Evolutionary conservation across 1,140 invertebrate genomes (phyloP).

Genomic region (Cyclargus thomasi): DNA sequence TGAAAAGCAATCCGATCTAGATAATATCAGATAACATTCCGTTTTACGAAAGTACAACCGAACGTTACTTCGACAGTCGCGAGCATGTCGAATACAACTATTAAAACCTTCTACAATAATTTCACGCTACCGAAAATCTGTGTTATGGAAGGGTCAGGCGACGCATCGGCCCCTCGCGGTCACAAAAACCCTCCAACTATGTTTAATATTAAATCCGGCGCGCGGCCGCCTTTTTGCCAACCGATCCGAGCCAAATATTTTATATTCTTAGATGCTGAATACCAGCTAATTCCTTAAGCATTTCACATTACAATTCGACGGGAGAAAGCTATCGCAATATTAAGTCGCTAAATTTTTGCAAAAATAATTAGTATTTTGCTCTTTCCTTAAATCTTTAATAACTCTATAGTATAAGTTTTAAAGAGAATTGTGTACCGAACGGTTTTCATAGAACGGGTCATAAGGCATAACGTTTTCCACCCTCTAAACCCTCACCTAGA

Average conservation of each 20-base stretch:
- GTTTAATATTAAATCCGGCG: slow-evolving; percentile 69
- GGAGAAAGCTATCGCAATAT: no score
- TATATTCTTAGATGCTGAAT: slow-evolving; percentile 20
- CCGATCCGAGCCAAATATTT: slow-evolving; percentile 29
- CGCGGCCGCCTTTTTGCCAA: slow-evolving; percentile 59
- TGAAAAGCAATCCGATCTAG: not conserved
- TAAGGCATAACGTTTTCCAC: no score
- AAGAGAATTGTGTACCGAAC: no score
- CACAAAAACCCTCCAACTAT: slow-evolving; percentile 66
- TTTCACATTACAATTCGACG: no score
- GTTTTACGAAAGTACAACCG: not conserved
- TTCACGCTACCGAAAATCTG: slow-evolving; percentile 48
- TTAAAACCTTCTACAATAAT: slow-evolving; percentile 40
- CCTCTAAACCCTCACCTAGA: no score
- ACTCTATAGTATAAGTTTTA: no score
- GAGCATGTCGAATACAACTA: slow-evolving; percentile 36
- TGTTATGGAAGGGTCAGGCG: slow-evolving; percentile 66
- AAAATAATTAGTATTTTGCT: no score
- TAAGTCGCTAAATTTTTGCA: no score
- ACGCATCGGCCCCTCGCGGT: slow-evolving; percentile 43
- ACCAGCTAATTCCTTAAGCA: no score
- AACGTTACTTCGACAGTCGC: not conserved
- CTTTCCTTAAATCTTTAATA: no score
- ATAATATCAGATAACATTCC: not conserved
- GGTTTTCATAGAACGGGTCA: no score